These are phyloP conservation scores for Fopius arisanus DNA, from an alignment of 1,140 invertebrate species.

Conservation along the genomic window DNA sequence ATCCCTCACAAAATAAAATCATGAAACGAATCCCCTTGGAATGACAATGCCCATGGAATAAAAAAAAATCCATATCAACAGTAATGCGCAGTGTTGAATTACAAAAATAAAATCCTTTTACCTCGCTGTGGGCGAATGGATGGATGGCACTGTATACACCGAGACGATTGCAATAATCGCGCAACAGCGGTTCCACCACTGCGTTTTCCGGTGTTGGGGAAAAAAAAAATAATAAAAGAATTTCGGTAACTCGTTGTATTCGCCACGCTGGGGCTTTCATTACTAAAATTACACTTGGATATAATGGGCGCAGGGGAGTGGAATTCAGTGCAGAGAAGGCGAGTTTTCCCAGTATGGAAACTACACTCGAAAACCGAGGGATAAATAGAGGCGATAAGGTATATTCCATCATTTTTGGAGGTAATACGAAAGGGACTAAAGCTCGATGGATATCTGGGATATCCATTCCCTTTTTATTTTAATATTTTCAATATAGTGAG, in stretches of 20 bases:
- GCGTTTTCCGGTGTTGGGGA: neutral
- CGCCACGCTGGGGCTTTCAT: constrained; percentile 25
- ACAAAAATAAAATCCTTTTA: neutral
- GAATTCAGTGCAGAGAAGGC: neutral
- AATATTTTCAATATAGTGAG: too few species aligned
- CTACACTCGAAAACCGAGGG: neutral
- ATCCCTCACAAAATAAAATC: neutral
- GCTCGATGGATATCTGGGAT: neutral
- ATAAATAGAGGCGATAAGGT: constrained; percentile 2
- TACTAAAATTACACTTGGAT: constrained; percentile 30
- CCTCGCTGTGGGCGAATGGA: neutral
- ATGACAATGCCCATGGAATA: neutral
- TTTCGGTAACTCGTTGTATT: constrained; percentile 22
- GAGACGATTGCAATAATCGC: constrained; percentile 29
- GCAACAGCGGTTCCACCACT: constrained; percentile 16
- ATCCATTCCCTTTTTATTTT: neutral
- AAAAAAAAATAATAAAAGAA: neutral
- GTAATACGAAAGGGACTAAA: neutral
- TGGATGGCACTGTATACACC: constrained; percentile 3
- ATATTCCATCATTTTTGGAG: neutral
- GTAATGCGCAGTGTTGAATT: constrained; percentile 5
- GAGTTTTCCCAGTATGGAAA: constrained; percentile 10
- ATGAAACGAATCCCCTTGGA: neutral
- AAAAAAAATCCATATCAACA: neutral
- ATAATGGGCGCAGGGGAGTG: neutral